Evolutionary conservation across 2,888 invertebrate genomes (phyloP), one percentile per base, ranked within the genome.

Genomic region (Griposia aprilina): DNA sequence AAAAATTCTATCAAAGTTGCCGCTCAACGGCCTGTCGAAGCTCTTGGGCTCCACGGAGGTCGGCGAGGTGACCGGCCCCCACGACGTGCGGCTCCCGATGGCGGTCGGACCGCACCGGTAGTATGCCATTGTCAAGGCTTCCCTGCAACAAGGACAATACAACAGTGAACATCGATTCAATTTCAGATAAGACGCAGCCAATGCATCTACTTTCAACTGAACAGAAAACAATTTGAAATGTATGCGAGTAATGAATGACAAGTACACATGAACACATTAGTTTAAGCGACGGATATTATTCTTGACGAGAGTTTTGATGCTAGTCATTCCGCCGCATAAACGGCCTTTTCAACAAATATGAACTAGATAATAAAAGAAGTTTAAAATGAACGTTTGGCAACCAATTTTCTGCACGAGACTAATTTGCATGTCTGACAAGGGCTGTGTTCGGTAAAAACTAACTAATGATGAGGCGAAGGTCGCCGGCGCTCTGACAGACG

Each of bases 1-100:
- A 89, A 96, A 97, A 91, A 97, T 97, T 78, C 97, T 92, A 89
- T 97, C 97, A 87, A 94, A 97, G 90, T 96, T 96, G 59, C 96
- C 97, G 91, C 96, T 96, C 77, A 96, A 91, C 8, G 97, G 97
- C 20, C 96, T 92, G 78, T 95, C 94, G 90, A 92, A 96, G 89
- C 91, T 91, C 92, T 94, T 95, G 76, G 93, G 90, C 81, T 94
- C 93, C 80, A 93, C 89, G 67, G 94, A 88, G 73, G 95, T 94
- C 57, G 97, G 97, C 75, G 97, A 96, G 57, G 90, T 84, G 81
- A 97, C 97, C 11, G 97, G 97, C 15, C 97, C 97, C 98, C 98
- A 98, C 36, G 97, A 97, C n/a, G 95, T 94, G 84, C 96, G 94
- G 93, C 94, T 96, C 81, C 96, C 96, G 90, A 96, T 94, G 69